phyloP scores from a whole-genome alignment of 1,140 invertebrate species.

The Cotesia chilonis region DNA sequence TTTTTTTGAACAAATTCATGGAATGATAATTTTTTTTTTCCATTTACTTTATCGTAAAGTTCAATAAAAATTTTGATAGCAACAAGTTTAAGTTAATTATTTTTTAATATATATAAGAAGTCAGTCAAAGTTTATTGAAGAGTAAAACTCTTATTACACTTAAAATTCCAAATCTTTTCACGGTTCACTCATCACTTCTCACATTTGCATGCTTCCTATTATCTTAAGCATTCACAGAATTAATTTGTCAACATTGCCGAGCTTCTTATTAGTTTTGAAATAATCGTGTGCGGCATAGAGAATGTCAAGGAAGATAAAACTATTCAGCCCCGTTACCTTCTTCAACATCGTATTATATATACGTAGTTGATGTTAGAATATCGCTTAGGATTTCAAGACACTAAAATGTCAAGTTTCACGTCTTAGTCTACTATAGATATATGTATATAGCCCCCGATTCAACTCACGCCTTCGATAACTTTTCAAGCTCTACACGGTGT shows the following conservation, averaged over 20 bases:
- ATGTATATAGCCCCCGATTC: background rate
- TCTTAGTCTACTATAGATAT: background rate
- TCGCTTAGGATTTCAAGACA: conserved; percentile 3
- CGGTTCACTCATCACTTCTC: too few species aligned
- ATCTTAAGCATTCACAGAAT: too few species aligned
- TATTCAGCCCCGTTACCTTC: too few species aligned
- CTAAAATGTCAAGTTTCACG: conserved; percentile 10
- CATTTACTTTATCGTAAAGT: too few species aligned
- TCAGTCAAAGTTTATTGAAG: background rate
- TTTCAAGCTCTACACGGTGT: background rate
- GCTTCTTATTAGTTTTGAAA: too few species aligned
- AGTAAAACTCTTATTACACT: background rate
- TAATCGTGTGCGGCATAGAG: background rate
- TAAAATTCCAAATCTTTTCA: background rate
- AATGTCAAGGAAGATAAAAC: background rate
- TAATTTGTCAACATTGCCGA: too few species aligned
- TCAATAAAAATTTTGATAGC: too few species aligned
- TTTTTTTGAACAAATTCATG: too few species aligned
- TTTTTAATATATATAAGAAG: background rate
- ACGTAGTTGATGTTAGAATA: background rate
- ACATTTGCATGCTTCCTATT: too few species aligned
- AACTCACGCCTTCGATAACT: conserved; percentile 18
- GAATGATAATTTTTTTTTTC: too few species aligned
- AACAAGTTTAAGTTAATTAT: too few species aligned
- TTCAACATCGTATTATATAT: background rate